These are phyloP conservation scores for Holotrichia oblita DNA, from an alignment of 1,140 invertebrate genomes.

Conservation along the genomic window DNA sequence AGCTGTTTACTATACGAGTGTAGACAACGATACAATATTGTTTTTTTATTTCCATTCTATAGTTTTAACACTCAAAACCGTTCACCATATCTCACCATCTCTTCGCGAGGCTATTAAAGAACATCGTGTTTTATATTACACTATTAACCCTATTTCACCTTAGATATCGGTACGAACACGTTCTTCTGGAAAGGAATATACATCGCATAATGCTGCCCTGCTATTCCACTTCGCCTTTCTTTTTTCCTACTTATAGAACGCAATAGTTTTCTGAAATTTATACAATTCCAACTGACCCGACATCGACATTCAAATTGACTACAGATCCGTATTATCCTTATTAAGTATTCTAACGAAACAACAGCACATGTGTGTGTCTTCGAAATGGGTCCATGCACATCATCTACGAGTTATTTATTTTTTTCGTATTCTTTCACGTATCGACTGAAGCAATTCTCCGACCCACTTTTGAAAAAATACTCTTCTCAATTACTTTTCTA, in stretches of 20 bases:
- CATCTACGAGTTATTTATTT: not conserved
- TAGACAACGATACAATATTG: too few species aligned
- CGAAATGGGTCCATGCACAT: not conserved
- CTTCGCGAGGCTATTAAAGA: slow-evolving; percentile 9
- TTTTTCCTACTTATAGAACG: slow-evolving; percentile 12
- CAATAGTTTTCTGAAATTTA: slow-evolving; percentile 17
- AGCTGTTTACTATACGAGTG: too few species aligned
- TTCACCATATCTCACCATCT: slow-evolving; percentile 5
- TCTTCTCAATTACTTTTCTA: not conserved
- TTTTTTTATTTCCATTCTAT: too few species aligned
- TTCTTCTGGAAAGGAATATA: slow-evolving; percentile 1
- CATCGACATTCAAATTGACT: not conserved
- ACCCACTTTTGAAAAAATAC: slow-evolving; percentile 20
- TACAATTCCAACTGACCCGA: not conserved
- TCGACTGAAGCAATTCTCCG: slow-evolving; percentile 7
- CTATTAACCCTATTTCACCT: slow-evolving; percentile 20
- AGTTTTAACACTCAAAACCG: not conserved
- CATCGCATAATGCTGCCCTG: not conserved
- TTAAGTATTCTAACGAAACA: not conserved
- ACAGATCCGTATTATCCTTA: not conserved
- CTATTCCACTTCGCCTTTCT: slow-evolving; percentile 16
- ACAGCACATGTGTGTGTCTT: not conserved
- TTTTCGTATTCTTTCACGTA: slow-evolving; percentile 7
- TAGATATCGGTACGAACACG: not conserved
- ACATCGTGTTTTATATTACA: slow-evolving; percentile 15